Evolutionary conservation across 1,140 invertebrate genomes (phyloP), one percentile per base, ranked within the genome.

Genomic region (Pygmarrhopalites habei): DNA sequence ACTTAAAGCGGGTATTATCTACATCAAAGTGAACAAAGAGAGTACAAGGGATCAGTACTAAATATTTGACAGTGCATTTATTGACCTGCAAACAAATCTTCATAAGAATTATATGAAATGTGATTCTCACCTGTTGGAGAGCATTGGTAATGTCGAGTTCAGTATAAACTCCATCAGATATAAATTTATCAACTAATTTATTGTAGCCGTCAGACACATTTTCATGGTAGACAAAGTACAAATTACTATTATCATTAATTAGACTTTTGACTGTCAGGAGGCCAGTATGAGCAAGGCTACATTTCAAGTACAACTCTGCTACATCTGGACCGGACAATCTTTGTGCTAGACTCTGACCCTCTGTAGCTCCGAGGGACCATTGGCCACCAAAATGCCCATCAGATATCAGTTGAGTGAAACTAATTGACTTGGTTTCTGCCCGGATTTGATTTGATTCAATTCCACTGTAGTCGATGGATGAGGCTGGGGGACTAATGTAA

Each of bases 101-200:
- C n/a, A n/a, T n/a, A n/a, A n/a, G n/a, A n/a, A n/a, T n/a, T n/a
- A n/a, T n/a, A n/a, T n/a, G n/a, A n/a, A n/a, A n/a, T n/a, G n/a
- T n/a, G n/a, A n/a, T n/a, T n/a, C 43, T 65, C 68, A 83, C 81
- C 76, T 91, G 93, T 5, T 82, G 83, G 10, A 95, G 80, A 12
- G 95, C 85, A 1, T 82, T 86, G 1, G 90, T 85, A 1, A 97
- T 90, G 74, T 86, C 88, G 73, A 95, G 89, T 77, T 97, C 95
- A 0, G 84, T 84, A 74, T 95, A 98, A 67, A 91, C 86, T 71
- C 56, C 56, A 26, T 58, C 41, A 14, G 12, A 10, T 21, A 29
- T 43, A 62, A 30, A 46, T 44, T 62, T 46, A 32, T 39, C 25
- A 39, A 17, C 30, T 15, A 62, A 25, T 15, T 46, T 57, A 26